Conservation (phyloP, 2,113 vertebrate genomes). For the Pteronura brasiliensis region DNA sequence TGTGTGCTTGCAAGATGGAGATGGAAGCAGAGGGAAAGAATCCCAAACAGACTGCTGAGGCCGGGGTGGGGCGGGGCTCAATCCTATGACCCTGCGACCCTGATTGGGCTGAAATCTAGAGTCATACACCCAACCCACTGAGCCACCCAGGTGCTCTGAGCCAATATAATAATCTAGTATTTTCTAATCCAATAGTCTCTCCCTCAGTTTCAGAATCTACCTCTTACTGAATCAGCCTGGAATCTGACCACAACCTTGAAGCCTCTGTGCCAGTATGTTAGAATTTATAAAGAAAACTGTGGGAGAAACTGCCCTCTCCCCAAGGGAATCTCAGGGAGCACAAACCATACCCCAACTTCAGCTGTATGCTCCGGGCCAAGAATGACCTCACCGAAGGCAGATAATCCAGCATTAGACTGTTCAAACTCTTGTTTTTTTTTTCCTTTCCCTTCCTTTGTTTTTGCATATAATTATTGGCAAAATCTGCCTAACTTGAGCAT, state of each 20-base stretch:
- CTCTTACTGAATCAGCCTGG: background rate
- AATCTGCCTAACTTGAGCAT: background rate
- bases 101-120: background rate
- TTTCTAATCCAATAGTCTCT: slow-evolving; percentile 1
- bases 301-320: background rate
- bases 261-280: background rate
- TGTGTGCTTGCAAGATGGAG: background rate
- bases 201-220: background rate
- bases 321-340: background rate
- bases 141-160: background rate
- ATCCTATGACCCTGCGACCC: background rate
- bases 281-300: background rate
- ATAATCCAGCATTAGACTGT: background rate
- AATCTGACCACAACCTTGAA: background rate
- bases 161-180: background rate
- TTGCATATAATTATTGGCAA: background rate
- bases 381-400: background rate
- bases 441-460: background rate
- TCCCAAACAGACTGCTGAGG: background rate
- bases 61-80: background rate
- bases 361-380: background rate
- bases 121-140: background rate
- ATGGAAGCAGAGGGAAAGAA: background rate
- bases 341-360: background rate
- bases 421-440: background rate